Conservation (phyloP, 2,113 vertebrate genomes). For the Corythaixoides concolor region DNA sequence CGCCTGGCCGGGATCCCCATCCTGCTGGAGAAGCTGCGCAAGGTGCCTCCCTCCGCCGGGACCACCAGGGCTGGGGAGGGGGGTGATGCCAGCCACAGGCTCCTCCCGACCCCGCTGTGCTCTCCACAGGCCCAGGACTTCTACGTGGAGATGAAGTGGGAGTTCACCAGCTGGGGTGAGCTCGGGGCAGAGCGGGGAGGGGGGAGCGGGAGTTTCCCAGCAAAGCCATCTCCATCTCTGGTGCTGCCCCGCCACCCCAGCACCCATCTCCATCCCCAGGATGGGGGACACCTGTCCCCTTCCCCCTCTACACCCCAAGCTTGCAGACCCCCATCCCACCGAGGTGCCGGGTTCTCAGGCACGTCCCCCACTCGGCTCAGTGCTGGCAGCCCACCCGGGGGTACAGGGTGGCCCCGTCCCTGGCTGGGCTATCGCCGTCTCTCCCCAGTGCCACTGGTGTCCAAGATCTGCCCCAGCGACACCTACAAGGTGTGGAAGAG, state of each 20-base stretch:
- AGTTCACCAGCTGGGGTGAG: slow-evolving; percentile 98
- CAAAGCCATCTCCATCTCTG: neutral
- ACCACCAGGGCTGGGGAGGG: rapidly evolving
- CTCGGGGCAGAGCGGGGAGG: neutral
- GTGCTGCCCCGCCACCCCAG: too few relatives aligned
- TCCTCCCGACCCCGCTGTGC: neutral
- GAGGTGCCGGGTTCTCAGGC: rapidly evolving
- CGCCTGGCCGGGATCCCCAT: slow-evolving; percentile 92
- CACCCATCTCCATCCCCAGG: neutral
- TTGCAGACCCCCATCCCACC: neutral
- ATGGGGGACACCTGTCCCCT: neutral
- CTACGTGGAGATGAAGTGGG: slow-evolving; percentile 98
- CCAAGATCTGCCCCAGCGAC: slow-evolving; percentile 96
- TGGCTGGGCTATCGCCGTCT: neutral
- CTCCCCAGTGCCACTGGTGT: slow-evolving; percentile 90
- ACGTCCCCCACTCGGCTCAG: neutral
- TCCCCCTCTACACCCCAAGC: neutral
- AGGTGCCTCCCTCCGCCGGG: slow-evolving; percentile 71
- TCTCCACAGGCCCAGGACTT: slow-evolving; percentile 90
- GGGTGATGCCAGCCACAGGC: rapidly evolving
- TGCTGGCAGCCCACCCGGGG: rapidly evolving
- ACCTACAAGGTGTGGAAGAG: slow-evolving; percentile 98
- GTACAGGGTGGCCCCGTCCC: neutral
- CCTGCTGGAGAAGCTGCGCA: slow-evolving; percentile 91
- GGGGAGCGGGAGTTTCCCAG: neutral